These are phyloP conservation scores for Rhizomys pruinosus DNA, from an alignment of 2,113 vertebrate genomes.

Conservation along the genomic window DNA sequence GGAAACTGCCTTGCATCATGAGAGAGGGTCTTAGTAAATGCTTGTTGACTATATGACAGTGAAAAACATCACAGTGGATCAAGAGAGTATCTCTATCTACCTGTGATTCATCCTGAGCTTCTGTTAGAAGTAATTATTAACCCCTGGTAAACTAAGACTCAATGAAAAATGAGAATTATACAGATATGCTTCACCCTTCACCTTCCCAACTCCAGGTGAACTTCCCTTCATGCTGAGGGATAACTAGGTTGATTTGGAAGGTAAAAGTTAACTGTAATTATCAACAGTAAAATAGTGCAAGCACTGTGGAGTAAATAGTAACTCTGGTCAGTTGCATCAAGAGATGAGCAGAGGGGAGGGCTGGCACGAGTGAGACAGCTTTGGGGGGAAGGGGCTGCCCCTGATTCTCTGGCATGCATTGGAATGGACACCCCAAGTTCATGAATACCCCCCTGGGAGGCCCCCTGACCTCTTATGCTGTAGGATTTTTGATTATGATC, in stretches of 20 bases:
- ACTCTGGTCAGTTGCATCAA: neutral
- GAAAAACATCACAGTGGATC: neutral
- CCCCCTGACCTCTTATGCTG: neutral
- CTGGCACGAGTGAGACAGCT: neutral
- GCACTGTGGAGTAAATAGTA: neutral
- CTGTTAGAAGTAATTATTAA: neutral
- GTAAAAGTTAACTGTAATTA: too few species aligned
- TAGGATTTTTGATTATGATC: neutral
- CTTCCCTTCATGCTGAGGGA: neutral
- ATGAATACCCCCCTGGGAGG: rapidly evolving
- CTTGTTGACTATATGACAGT: neutral
- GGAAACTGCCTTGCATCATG: neutral
- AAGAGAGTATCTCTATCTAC: neutral
- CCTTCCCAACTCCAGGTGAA: too few species aligned
- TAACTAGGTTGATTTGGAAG: neutral
- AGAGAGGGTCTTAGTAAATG: neutral
- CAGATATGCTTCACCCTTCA: neutral
- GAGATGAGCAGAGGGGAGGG: neutral
- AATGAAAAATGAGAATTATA: neutral
- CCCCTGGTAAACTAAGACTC: too few species aligned
- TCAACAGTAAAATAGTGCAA: neutral
- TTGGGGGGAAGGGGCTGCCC: too few species aligned
- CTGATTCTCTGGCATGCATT: neutral
- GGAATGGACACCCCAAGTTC: neutral
- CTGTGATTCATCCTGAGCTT: neutral